Evolutionary conservation across 1,140 invertebrate genomes (phyloP), one percentile per base, ranked within the genome.

Genomic region (Tribolium castaneum): DNA sequence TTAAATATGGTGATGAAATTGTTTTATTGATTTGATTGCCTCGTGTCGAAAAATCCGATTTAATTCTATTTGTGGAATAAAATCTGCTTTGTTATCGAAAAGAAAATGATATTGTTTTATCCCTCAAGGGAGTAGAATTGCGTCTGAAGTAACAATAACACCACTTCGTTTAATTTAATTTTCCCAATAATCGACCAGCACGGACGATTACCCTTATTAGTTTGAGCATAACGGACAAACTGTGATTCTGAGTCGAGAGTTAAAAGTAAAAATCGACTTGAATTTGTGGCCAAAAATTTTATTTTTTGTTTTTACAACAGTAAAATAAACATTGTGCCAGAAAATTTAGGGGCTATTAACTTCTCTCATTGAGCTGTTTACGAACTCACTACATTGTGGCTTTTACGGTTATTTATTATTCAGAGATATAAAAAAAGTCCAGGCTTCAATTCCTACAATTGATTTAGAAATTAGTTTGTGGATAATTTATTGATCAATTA

Each of bases 91-190:
- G 14, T 59, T 59, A 6, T 59, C 19, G 54, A n/a, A 25, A 35
- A 35, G 19, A n/a, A 35, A 62, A 62, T 12, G 2, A n/a, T 66
- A 35, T 66, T 66, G 59, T 66, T 66, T 66, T 14, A 66, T 14
- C 12, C 30, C 30, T 30, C 4, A 66, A 14, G 10, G 34, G 54
- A 62, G 3, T 10, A 14, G 13, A 62, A 62, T 19, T 19, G 16
- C 19, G 22, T 62, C 56, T 62, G 56, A 16, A 66, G 59, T 66
- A 66, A 13, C 59, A 66, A 66, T 35, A 66, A 35, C 59, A 34
- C n/a, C 59, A 35, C 59, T 66, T 35, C 59, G 59, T 66, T 66
- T 66, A 66, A 66, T 66, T 66, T 66, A 35, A 66, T 66, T 66
- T 66, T 66, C 12, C 59, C 59, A 66, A 66, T 66, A 66, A 66